Conservation (phyloP, 64 coral and sea anemone genomes). For the Astreopora myriophthalma region DNA sequence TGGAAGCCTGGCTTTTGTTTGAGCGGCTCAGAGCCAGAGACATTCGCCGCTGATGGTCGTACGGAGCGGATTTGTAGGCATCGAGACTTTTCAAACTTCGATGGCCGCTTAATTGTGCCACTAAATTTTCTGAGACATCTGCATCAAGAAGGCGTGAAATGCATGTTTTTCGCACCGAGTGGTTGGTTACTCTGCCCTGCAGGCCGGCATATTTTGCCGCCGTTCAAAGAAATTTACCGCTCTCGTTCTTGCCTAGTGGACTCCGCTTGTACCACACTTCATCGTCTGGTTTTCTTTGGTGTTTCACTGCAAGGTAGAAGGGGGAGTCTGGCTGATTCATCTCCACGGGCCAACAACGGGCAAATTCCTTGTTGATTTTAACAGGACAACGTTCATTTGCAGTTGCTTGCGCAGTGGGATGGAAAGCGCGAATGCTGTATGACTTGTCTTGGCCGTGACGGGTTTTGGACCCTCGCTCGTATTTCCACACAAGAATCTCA, state of each 20-base stretch:
- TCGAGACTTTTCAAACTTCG: neutral
- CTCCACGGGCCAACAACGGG: neutral
- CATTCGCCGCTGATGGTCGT: conserved; percentile 21
- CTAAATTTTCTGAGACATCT: no score
- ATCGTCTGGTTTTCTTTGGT: no score
- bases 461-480: neutral
- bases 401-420: conserved; percentile 1
- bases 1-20: neutral
- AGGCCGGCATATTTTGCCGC: neutral
- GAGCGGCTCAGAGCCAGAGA: conserved; percentile 29
- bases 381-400: neutral
- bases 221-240: no score
- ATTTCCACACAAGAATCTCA: neutral
- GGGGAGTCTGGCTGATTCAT: no score
- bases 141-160: conserved; percentile 38
- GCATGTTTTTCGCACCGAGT: no score
- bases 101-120: neutral
- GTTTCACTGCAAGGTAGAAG: no score
- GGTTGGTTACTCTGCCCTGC: neutral
- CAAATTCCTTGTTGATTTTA: neutral
- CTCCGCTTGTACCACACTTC: no score
- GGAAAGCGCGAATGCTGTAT: neutral
- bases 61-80: neutral
- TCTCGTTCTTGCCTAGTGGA: no score
- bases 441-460: neutral